A percentile compares a stretch with the other conserved stretches of the same genome.
phyloP scores from a whole-genome alignment of 2,113 vertebrate species.

The Nothoprocta perdicaria region DNA sequence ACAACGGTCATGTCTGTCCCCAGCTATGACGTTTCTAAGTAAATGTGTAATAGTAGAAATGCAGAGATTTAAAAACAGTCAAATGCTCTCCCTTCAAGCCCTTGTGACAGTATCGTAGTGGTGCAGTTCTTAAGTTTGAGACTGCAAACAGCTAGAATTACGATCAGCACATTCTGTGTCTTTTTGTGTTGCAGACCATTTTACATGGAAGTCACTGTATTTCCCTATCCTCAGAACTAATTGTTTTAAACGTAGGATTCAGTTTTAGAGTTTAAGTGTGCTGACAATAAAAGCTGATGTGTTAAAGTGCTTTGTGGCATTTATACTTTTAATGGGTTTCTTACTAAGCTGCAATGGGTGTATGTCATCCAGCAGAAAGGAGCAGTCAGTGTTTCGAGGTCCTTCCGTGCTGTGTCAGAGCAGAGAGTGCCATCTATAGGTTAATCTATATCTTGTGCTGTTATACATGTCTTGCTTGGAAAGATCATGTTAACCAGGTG shows the following conservation, averaged over 20 bases:
- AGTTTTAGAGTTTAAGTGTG: slow-evolving; percentile 20
- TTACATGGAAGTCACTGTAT: not conserved
- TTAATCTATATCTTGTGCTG: not conserved
- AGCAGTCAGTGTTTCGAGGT: rapidly evolving
- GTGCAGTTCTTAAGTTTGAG: not conserved
- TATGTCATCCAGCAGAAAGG: not conserved
- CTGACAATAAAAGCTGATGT: slow-evolving; percentile 60
- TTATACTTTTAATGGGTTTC: not conserved
- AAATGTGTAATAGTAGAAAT: not conserved
- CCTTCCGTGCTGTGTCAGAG: not conserved
- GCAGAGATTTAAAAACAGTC: slow-evolving; percentile 25
- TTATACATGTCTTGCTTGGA: rapidly evolving
- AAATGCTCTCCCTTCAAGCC: slow-evolving; percentile 9
- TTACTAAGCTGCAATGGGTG: rapidly evolving
- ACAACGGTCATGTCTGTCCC: slow-evolving; percentile 2
- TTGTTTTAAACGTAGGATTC: slow-evolving; percentile 20
- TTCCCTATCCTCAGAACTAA: slow-evolving; percentile 20
- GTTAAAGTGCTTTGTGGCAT: not conserved
- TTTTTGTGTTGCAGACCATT: not conserved
- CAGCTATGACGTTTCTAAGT: not conserved
- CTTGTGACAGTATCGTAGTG: not conserved
- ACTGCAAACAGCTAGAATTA: not conserved
- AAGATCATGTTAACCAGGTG: not conserved
- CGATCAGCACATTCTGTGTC: rapidly evolving
- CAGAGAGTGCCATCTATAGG: slow-evolving; percentile 59